Percentiles rank a stretch among this genome's conserved stretches.
Conservation (phyloP, 1,140 invertebrate species). For the Trissolcus basalis region DNA sequence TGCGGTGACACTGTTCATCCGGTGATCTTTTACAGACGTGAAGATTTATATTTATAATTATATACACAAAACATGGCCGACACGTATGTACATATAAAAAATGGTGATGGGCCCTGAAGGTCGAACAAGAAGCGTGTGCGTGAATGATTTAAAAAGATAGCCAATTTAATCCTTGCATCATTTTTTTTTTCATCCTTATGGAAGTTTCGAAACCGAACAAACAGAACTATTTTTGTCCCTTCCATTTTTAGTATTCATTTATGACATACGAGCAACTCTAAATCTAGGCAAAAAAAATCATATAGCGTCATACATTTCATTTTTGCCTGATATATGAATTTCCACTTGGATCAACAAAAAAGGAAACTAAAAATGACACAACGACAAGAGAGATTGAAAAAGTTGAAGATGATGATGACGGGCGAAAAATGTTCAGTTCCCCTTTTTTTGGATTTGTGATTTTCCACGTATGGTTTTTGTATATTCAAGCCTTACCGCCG, state of each 20-base stretch:
- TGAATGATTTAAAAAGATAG: too few species aligned
- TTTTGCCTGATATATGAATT: too few species aligned
- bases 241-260: too few species aligned
- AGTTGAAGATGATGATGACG: not conserved
- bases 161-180: too few species aligned
- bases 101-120: conserved; percentile 10
- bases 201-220: too few species aligned
- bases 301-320: too few species aligned
- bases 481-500: conserved; percentile 78
- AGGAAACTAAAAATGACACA: not conserved
- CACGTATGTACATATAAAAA: conserved; percentile 33
- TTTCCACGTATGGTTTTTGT: conserved; percentile 1
- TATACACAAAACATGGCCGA: conserved; percentile 29
- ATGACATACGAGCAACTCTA: too few species aligned
- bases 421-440: too few species aligned
- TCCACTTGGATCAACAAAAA: too few species aligned
- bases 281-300: too few species aligned
- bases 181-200: too few species aligned
- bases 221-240: too few species aligned
- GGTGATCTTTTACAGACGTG: conserved; percentile 18
- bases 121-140: conserved; percentile 8
- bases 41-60: conserved; percentile 19
- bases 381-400: not conserved
- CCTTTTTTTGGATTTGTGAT: not conserved
- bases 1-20: conserved; percentile 17